Evolutionary conservation across 2,113 vertebrate species (phyloP).

Genomic region (Oreochromis niloticus): DNA sequence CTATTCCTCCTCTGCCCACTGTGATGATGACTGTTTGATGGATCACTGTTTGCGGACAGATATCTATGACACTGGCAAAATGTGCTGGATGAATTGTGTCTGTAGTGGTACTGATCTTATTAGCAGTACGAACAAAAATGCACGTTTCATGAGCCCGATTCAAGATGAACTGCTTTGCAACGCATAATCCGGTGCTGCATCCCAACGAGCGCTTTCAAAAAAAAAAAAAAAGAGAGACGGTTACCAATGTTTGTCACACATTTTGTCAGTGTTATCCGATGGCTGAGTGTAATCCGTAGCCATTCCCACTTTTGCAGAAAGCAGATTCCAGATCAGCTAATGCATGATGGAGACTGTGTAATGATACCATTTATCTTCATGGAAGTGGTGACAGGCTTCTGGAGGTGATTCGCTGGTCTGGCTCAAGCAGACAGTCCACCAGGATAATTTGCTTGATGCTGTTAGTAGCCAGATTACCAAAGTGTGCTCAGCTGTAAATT

Average conservation of each 20-base stretch:
- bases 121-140: slow-evolving; percentile 5
- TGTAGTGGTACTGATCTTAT: slow-evolving; percentile 39
- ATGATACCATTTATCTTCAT: slow-evolving; percentile 72
- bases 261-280: slow-evolving; percentile 6
- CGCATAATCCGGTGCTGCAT: neutral
- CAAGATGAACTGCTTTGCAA: slow-evolving; percentile 9
- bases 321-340: slow-evolving; percentile 56
- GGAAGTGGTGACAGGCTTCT: slow-evolving; percentile 66
- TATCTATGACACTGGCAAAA: slow-evolving; percentile 57
- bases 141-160: neutral
- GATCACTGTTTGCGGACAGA: slow-evolving; percentile 56
- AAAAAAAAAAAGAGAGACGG: neutral
- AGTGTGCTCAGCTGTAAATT: slow-evolving; percentile 60
- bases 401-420: slow-evolving; percentile 57
- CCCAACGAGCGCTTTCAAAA: neutral
- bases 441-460: slow-evolving; percentile 55
- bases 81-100: slow-evolving; percentile 13
- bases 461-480: slow-evolving; percentile 57
- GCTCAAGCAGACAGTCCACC: slow-evolving; percentile 52
- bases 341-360: slow-evolving; percentile 58
- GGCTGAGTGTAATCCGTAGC: slow-evolving; percentile 1
- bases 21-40: slow-evolving; percentile 51
- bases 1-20: slow-evolving; percentile 41
- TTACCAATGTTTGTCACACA: slow-evolving; percentile 2
- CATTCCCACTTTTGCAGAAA: slow-evolving; percentile 19